A percentile compares a stretch with the other conserved stretches of the same genome.
phyloP scores from a whole-genome alignment of 2,797 vertebrate species.

The Morus bassanus region DNA sequence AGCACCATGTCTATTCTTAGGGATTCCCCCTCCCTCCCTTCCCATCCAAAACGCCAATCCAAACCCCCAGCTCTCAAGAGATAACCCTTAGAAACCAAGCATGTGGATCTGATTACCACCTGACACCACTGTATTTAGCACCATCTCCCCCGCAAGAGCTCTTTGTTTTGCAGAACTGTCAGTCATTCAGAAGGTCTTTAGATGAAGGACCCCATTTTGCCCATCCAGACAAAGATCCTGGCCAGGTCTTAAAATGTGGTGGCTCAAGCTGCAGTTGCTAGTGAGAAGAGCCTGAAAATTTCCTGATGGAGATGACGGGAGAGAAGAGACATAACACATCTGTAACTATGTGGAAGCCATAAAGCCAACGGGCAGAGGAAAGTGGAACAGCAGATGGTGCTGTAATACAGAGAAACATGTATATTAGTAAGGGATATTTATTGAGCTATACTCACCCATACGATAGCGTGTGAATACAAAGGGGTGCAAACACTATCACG shows the following conservation, averaged over 20 bases:
- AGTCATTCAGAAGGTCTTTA: not conserved
- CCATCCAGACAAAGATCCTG: not conserved
- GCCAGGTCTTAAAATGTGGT: not conserved
- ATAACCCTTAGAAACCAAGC: not conserved
- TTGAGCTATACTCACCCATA: not conserved
- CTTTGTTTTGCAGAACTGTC: not conserved
- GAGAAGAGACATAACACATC: not conserved
- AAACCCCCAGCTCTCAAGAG: not conserved
- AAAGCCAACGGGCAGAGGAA: not conserved
- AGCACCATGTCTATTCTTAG: not conserved
- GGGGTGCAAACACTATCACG: fast-evolving
- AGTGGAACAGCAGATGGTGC: not conserved
- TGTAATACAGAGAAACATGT: not conserved
- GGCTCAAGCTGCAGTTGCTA: not conserved
- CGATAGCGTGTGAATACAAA: not conserved
- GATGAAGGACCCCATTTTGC: not conserved
- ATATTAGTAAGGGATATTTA: not conserved
- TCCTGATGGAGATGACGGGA: not conserved
- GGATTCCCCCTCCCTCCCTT: not conserved
- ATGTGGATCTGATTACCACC: not conserved
- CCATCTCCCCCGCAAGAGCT: not conserved
- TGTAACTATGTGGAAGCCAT: not conserved
- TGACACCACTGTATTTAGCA: not conserved
- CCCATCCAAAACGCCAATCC: not conserved
- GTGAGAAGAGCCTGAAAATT: not conserved